Evolutionary conservation across 1,140 invertebrate species (phyloP).

Genomic region (Araneus ventricosus): DNA sequence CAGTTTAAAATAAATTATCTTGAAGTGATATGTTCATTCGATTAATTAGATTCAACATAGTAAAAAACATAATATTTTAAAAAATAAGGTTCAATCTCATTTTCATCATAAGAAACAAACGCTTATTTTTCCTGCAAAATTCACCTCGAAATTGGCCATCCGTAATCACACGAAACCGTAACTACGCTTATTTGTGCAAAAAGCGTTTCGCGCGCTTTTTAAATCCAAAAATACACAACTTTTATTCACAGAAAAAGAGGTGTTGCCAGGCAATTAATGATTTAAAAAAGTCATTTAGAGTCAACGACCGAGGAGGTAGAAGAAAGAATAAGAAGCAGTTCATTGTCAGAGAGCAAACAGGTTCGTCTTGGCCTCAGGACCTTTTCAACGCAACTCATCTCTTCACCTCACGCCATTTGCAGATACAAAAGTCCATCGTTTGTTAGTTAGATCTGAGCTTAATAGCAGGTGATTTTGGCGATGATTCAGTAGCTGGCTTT

Average conservation of each 20-base stretch:
- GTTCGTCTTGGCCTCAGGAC: constrained; percentile 60
- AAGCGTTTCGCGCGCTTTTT: background rate
- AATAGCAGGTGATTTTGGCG: constrained; percentile 48
- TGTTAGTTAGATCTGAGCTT: constrained; percentile 40
- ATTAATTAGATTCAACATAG: too few species aligned
- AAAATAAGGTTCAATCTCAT: too few species aligned
- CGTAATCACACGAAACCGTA: background rate
- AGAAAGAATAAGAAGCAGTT: constrained; percentile 27
- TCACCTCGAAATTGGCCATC: too few species aligned
- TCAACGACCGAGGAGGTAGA: constrained; percentile 56
- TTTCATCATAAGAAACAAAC: too few species aligned
- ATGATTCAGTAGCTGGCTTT: constrained; percentile 21
- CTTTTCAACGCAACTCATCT: constrained; percentile 57
- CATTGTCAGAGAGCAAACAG: constrained; percentile 71
- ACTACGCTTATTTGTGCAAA: background rate
- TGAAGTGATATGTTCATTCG: too few species aligned
- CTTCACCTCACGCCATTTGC: constrained; percentile 51
- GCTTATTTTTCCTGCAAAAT: too few species aligned
- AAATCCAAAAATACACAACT: background rate
- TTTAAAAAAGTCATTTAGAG: constrained; percentile 70
- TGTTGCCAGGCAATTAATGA: constrained; percentile 68
- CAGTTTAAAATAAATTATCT: too few species aligned
- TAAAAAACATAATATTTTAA: too few species aligned
- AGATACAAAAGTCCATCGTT: constrained; percentile 23
- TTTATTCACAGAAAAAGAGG: constrained; percentile 26